Evolutionary conservation across 2,797 vertebrate genomes (phyloP), one percentile per base, ranked within the genome.

Genomic region (Rhinoraja longicauda): DNA sequence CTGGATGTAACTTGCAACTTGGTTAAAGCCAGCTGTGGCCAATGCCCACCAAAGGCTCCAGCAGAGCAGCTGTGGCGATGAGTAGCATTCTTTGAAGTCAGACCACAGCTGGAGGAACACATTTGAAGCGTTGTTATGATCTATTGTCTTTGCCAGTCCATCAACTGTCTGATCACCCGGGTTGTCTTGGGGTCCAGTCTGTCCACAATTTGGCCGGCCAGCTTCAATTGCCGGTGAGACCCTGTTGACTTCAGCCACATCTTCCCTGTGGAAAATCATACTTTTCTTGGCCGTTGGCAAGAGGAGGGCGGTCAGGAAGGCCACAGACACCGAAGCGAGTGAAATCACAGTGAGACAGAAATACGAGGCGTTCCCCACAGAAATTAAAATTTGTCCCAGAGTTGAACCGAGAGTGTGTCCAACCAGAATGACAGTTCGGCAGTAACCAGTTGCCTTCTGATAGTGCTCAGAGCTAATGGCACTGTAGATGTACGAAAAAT

Each of bases 401-500:
- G 96, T 93, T 0, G 95, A 96, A 0, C 95, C 96, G 0, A 93
- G 21, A 0, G 97, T 96, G 92, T 96, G 96, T 29, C 97, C 97
- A 15, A 94, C 94, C 4, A 98, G 94, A 0, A 96, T 94, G 93
- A 96, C 86, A 0, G 95, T 96, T 45, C 95, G 94, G 94, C 96
- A 97, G 76, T 97, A 98, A 93, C 97, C 94, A 13, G 97, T 98
- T 78, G 96, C 97, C 79, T 94, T 95, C 95, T 97, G 97, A 81
- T 97, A 97, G 94, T 94, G 95, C 0, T 96, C 94, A 0, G 93
- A 79, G 73, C 95, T 96, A 93, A 98, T 96, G 81, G 97, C 79
- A 0, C 96, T 97, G 96, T 99, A 99, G 93, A 99, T 98, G 95
- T 99, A 99, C 94, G 98, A 96, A 32, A 97, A 99, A 93, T 99